Percentiles rank a stretch among this genome's conserved stretches.
Conservation (phyloP, 2,797 vertebrate genomes). For the Alfaro cultratus region DNA sequence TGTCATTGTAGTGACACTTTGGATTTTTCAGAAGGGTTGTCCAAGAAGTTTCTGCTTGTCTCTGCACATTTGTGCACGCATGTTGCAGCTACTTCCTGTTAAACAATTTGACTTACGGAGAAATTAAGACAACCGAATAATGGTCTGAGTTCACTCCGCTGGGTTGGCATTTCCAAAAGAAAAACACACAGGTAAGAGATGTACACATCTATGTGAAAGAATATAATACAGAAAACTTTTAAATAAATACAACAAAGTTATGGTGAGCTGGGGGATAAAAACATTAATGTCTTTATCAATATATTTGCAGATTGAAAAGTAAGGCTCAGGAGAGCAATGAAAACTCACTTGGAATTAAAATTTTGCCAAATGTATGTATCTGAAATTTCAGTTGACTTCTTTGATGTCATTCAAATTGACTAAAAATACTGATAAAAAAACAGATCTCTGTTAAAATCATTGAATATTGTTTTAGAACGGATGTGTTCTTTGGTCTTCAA, state of each 20-base stretch:
- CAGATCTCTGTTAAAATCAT: neutral
- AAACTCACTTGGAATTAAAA: neutral
- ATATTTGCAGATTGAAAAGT: neutral
- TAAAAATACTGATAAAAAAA: neutral
- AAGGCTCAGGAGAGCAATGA: neutral
- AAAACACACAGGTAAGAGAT: neutral
- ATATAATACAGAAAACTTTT: neutral
- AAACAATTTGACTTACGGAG: constrained; percentile 40
- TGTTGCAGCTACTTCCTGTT: constrained; percentile 59
- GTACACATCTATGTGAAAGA: neutral
- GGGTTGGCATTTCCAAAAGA: constrained; percentile 38
- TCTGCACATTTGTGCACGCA: constrained; percentile 15
- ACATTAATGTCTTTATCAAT: neutral
- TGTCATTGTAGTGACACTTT: constrained; percentile 32
- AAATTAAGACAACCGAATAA: constrained; percentile 51
- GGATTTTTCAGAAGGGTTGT: constrained; percentile 31
- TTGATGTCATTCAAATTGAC: neutral
- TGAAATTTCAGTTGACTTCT: neutral
- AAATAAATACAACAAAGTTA: neutral
- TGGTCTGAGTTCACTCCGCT: constrained; percentile 39
- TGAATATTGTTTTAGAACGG: neutral
- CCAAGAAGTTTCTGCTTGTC: constrained; percentile 25
- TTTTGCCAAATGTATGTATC: neutral
- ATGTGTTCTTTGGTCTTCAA: neutral
- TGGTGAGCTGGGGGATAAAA: neutral